These are phyloP conservation scores for Stegodyphus dumicola DNA, from an alignment of 1,140 invertebrate genomes.

Conservation along the genomic window DNA sequence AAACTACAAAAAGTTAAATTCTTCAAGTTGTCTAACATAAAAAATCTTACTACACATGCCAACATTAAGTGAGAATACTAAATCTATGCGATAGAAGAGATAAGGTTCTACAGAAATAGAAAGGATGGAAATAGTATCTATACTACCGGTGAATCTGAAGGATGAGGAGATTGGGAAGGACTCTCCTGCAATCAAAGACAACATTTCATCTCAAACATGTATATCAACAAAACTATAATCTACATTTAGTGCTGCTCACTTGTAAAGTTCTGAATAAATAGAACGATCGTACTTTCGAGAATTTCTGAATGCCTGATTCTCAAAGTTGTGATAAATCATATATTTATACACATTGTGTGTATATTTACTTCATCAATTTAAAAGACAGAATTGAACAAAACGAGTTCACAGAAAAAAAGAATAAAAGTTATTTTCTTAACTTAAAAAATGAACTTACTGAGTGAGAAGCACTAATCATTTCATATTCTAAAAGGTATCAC, in stretches of 20 bases:
- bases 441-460: not conserved
- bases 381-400: too few species aligned
- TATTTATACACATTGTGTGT: too few species aligned
- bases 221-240: slow-evolving; percentile 30
- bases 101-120: slow-evolving; percentile 46
- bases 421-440: not conserved
- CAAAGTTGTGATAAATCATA: too few species aligned
- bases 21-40: not conserved
- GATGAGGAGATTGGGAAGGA: slow-evolving; percentile 71
- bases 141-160: slow-evolving; percentile 64
- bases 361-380: too few species aligned
- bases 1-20: not conserved
- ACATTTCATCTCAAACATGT: slow-evolving; percentile 38
- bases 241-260: slow-evolving; percentile 12
- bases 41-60: slow-evolving; percentile 49
- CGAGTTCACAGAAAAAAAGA: not conserved
- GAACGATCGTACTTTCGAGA: too few species aligned
- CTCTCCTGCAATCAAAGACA: slow-evolving; percentile 72
- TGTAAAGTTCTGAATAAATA: not conserved
- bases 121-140: slow-evolving; percentile 43
- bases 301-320: too few species aligned
- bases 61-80: slow-evolving; percentile 34
- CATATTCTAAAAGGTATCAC: not conserved
- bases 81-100: slow-evolving; percentile 29
- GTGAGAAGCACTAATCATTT: not conserved